Evolutionary conservation across 2,113 vertebrate species (phyloP).

Genomic region (Acrocephalus kingi): DNA sequence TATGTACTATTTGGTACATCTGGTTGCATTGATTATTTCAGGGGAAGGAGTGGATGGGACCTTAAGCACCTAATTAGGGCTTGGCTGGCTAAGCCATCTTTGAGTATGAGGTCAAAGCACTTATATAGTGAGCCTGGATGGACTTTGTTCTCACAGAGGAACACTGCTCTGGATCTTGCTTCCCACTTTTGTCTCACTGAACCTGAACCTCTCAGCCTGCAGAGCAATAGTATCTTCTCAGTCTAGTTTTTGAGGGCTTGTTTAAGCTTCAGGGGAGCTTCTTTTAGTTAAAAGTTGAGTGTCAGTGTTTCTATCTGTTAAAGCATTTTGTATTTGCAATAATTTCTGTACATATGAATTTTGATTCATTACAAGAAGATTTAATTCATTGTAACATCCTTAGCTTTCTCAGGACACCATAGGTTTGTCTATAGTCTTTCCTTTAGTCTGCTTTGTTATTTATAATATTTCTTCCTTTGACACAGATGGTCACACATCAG

Average conservation of each 20-base stretch:
- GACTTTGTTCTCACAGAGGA: neutral
- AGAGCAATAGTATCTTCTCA: neutral
- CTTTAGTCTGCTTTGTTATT: neutral
- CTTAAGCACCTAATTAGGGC: neutral
- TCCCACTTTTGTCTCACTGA: neutral
- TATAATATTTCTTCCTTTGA: neutral
- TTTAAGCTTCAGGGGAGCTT: neutral
- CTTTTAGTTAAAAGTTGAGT: neutral
- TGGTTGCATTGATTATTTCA: neutral
- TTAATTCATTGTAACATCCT: neutral
- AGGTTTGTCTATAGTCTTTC: neutral
- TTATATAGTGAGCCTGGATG: neutral
- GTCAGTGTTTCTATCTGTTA: neutral
- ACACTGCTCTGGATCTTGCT: neutral
- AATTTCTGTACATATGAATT: neutral
- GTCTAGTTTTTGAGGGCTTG: neutral
- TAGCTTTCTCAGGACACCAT: neutral
- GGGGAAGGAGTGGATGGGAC: neutral
- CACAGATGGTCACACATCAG: neutral
- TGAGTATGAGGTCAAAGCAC: neutral
- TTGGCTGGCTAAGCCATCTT: neutral
- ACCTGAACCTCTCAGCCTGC: neutral
- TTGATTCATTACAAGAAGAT: neutral
- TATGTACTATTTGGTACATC: neutral
- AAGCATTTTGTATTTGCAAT: neutral